phyloP scores from a whole-genome alignment of 2,888 invertebrate genomes.

The Herminia tarsipennalis region DNA sequence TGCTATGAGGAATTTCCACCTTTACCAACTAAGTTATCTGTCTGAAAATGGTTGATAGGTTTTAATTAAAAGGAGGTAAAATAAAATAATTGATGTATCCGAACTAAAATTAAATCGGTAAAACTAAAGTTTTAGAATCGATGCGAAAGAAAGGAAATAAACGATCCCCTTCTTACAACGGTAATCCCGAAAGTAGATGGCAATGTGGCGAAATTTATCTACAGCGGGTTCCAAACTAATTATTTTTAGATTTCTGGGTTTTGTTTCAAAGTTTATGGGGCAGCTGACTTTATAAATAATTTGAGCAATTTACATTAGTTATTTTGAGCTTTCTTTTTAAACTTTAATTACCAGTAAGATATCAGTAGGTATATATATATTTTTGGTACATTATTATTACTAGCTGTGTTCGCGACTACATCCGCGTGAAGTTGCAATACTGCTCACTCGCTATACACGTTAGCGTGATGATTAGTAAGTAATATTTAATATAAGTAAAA shows the following conservation, averaged over 20 bases:
- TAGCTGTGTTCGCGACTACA: too few relatives aligned
- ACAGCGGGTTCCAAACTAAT: constrained; percentile 60
- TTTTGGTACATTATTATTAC: too few relatives aligned
- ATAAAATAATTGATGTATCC: neutral
- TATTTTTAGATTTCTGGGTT: constrained; percentile 17
- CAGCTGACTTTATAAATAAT: neutral
- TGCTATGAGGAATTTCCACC: too few relatives aligned
- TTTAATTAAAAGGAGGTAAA: constrained; percentile 8
- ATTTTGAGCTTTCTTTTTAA: too few relatives aligned
- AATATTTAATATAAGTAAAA: too few relatives aligned
- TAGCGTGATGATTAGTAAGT: too few relatives aligned
- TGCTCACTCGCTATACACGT: too few relatives aligned
- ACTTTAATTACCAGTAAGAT: too few relatives aligned
- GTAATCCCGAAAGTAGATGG: constrained; percentile 82
- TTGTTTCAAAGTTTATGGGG: constrained; percentile 12
- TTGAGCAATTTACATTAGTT: neutral
- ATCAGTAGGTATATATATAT: too few relatives aligned
- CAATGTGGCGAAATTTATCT: constrained; percentile 70
- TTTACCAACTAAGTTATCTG: too few relatives aligned
- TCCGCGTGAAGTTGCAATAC: too few relatives aligned
- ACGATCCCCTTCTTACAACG: constrained; percentile 83
- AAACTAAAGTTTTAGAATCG: constrained; percentile 63
- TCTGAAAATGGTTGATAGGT: too few relatives aligned
- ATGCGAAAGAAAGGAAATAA: constrained; percentile 73
- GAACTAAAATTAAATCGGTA: constrained; percentile 12